These are phyloP conservation scores for Clivina fossor DNA, from an alignment of 2,888 invertebrate species.

Conservation along the genomic window DNA sequence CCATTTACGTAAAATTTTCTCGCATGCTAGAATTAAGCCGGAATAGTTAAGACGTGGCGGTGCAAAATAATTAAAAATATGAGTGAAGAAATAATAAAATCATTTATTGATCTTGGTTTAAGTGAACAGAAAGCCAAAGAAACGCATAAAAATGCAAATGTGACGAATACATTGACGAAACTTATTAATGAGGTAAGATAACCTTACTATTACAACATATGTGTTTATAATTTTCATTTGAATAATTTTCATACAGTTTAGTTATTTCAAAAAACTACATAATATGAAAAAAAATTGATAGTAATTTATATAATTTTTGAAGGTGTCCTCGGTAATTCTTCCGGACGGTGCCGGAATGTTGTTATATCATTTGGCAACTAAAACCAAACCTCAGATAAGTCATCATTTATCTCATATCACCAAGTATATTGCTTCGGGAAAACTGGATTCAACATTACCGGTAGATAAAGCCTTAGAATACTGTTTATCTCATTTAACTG, in stretches of 20 bases:
- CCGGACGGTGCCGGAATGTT: conserved; percentile 72
- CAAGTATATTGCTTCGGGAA: conserved; percentile 74
- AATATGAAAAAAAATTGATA: background rate
- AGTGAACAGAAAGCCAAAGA: conserved; percentile 95
- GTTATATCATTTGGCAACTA: conserved; percentile 89
- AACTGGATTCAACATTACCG: conserved; percentile 78
- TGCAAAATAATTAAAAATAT: conserved; percentile 30
- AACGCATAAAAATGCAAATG: conserved; percentile 86
- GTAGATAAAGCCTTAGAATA: conserved; percentile 88
- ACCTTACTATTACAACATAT: conserved; percentile 23
- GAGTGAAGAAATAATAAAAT: conserved; percentile 47
- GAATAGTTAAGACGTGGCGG: conserved; percentile 15
- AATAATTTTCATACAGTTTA: background rate
- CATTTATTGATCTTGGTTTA: conserved; percentile 70
- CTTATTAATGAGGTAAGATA: conserved; percentile 71
- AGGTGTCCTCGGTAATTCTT: conserved; percentile 49
- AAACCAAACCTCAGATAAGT: conserved; percentile 83
- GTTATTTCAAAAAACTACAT: background rate
- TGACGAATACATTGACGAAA: conserved; percentile 73
- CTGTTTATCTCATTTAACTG: conserved; percentile 70
- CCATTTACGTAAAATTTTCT: no score
- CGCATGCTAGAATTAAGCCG: no score
- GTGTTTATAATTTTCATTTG: no score
- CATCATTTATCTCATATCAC: conserved; percentile 72
- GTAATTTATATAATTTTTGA: conserved; percentile 34